Conservation (phyloP, 1,140 invertebrate genomes). For the Sycophaga agraensis region DNA sequence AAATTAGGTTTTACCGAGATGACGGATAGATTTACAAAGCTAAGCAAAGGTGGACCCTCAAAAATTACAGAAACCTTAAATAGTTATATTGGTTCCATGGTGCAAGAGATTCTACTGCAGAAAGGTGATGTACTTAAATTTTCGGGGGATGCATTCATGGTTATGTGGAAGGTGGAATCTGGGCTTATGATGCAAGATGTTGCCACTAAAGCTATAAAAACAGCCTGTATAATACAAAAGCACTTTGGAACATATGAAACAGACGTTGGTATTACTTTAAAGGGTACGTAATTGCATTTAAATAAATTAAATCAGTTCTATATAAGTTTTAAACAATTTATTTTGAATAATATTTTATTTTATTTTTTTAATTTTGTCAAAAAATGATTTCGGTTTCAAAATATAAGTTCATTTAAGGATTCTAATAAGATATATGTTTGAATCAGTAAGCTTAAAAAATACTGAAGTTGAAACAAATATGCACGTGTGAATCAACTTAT, state of each 20-base stretch:
- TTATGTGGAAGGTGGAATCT: conserved; percentile 61
- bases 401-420: too few species aligned
- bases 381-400: too few species aligned
- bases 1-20: conserved; percentile 64
- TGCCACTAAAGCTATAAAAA: conserved; percentile 63
- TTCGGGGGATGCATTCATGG: conserved; percentile 68
- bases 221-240: conserved; percentile 65
- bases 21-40: conserved; percentile 64
- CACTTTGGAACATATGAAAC: conserved; percentile 63
- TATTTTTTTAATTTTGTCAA: too few species aligned
- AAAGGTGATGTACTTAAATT: conserved; percentile 69
- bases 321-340: too few species aligned
- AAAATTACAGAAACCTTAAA: conserved; percentile 66
- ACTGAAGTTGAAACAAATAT: too few species aligned
- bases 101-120: conserved; percentile 65
- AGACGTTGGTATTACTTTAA: conserved; percentile 62
- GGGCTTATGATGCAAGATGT: conserved; percentile 60
- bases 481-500: too few species aligned
- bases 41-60: conserved; percentile 64
- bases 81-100: conserved; percentile 67
- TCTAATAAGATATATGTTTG: too few species aligned
- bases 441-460: too few species aligned
- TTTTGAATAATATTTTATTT: too few species aligned
- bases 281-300: conserved; percentile 49
- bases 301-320: too few species aligned